Evolutionary conservation across 2,888 invertebrate species (phyloP).

Genomic region (Agrotis puta): DNA sequence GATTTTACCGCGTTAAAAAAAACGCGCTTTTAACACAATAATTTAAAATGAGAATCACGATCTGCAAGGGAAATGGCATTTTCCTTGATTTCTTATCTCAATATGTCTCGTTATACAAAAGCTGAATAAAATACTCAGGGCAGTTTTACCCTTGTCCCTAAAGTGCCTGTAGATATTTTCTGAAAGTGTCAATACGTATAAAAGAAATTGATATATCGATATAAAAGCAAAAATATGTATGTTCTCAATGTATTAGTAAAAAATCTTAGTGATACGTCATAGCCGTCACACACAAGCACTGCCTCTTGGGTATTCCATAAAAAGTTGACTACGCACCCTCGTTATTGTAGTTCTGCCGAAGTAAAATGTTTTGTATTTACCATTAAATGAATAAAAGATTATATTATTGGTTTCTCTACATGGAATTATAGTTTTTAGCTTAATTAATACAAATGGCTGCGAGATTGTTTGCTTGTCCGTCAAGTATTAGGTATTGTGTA

Average conservation of each 20-base stretch:
- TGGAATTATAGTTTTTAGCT: too few species aligned
- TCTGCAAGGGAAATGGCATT: neutral
- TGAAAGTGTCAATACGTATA: conserved; percentile 79
- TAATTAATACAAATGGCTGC: too few species aligned
- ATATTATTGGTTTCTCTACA: too few species aligned
- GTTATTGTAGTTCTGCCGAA: conserved; percentile 8
- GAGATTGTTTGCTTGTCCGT: too few species aligned
- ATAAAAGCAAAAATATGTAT: conserved; percentile 91
- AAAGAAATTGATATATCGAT: conserved; percentile 89
- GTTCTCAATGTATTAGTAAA: conserved; percentile 86
- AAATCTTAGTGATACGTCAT: conserved; percentile 89
- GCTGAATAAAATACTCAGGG: conserved; percentile 19
- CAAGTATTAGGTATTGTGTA: too few species aligned
- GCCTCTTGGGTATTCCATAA: conserved; percentile 86
- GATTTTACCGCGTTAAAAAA: too few species aligned
- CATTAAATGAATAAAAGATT: too few species aligned
- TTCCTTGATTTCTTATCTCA: neutral
- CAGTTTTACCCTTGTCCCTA: conserved; percentile 72
- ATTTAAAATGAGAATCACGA: too few species aligned
- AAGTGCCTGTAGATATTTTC: conserved; percentile 69
- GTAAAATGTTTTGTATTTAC: too few species aligned
- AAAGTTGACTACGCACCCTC: conserved; percentile 76
- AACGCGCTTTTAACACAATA: too few species aligned
- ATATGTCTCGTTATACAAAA: conserved; percentile 7
- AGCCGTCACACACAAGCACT: conserved; percentile 84